These are phyloP conservation scores for Lepus americanus DNA, from an alignment of 2,113 vertebrate genomes.

Conservation along the genomic window DNA sequence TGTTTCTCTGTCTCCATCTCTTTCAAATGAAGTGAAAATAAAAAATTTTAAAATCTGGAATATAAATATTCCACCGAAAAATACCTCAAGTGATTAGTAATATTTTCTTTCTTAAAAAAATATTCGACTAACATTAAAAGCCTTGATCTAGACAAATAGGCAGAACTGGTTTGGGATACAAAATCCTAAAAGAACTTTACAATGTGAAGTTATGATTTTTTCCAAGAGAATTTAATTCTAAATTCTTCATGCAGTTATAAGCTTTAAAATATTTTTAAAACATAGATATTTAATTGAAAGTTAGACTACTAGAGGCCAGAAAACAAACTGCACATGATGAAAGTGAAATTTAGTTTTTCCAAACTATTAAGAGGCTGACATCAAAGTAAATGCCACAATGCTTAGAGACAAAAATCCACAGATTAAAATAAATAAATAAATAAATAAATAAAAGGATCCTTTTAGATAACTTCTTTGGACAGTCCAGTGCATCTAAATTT, in stretches of 20 bases:
- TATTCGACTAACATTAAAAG: background rate
- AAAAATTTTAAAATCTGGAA: slow-evolving; percentile 26
- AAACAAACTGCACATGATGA: slow-evolving; percentile 1
- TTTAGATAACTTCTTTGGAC: background rate
- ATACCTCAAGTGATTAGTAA: background rate
- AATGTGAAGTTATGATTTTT: background rate
- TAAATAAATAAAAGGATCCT: background rate
- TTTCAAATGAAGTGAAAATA: no score
- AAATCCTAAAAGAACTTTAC: background rate
- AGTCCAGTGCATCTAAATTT: background rate
- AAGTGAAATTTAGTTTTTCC: background rate
- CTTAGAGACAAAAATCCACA: slow-evolving; percentile 44
- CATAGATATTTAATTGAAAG: background rate
- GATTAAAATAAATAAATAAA: background rate
- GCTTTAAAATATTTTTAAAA: background rate
- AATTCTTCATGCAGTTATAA: background rate
- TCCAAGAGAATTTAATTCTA: slow-evolving; percentile 26
- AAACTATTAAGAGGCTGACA: background rate
- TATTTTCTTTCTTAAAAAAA: slow-evolving; percentile 43
- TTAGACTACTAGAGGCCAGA: slow-evolving; percentile 25
- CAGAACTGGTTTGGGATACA: background rate
- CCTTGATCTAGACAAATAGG: background rate
- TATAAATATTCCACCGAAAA: slow-evolving; percentile 50
- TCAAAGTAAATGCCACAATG: slow-evolving; percentile 44
- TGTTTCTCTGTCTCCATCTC: no score